Percentiles rank a stretch among this genome's conserved stretches.
phyloP scores from a whole-genome alignment of 1,140 invertebrate genomes.

The Tenebrio molitor region DNA sequence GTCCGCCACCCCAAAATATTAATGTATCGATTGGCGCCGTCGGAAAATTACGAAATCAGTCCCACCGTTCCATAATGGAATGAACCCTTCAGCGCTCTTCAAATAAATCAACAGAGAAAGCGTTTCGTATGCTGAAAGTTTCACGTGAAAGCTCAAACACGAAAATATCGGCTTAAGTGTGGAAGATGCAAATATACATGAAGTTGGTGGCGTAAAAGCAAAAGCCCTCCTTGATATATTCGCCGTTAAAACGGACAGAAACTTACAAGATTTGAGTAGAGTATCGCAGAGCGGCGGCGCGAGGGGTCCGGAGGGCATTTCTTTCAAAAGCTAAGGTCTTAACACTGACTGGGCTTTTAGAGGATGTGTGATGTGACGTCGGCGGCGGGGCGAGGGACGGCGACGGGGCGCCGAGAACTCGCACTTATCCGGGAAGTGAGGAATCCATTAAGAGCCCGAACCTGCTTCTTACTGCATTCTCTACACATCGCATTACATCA shows the following conservation, averaged over 20 bases:
- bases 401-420: conserved; percentile 44
- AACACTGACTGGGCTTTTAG: conserved; percentile 54
- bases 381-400: conserved; percentile 19
- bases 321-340: conserved; percentile 53
- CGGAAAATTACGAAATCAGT: conserved; percentile 16
- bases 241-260: conserved; percentile 59
- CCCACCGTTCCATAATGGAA: conserved; percentile 16
- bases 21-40: background rate
- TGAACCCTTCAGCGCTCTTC: conserved; percentile 34
- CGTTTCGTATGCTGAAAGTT: conserved; percentile 46
- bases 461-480: conserved; percentile 52
- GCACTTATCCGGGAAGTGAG: conserved; percentile 55
- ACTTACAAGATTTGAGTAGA: conserved; percentile 66
- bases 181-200: conserved; percentile 50
- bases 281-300: conserved; percentile 41
- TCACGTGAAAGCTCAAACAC: conserved; percentile 47
- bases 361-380: conserved; percentile 53
- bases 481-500: conserved; percentile 53
- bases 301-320: conserved; percentile 40
- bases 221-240: conserved; percentile 50
- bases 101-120: conserved; percentile 43
- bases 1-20: no score
- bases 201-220: conserved; percentile 51
- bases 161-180: conserved; percentile 52
- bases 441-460: conserved; percentile 54